These are phyloP conservation scores for Phylloscopus whistleri DNA, from an alignment of 2,113 vertebrate genomes.

Conservation along the genomic window DNA sequence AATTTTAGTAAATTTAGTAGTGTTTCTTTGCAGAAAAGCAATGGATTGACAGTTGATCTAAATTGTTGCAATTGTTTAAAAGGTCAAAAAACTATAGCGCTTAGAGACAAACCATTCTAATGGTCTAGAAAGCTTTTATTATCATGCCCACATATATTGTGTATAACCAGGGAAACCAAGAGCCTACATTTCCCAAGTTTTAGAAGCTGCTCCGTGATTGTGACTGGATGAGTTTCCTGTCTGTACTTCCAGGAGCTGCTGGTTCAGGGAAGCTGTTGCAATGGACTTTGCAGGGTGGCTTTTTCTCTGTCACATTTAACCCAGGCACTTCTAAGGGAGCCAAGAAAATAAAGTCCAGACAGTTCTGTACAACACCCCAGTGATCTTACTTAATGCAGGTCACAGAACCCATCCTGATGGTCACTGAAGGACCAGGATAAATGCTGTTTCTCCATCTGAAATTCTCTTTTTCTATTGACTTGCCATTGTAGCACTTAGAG, in stretches of 20 bases:
- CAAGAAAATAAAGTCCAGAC: neutral
- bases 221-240: neutral
- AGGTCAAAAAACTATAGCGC: neutral
- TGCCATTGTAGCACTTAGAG: neutral
- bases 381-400: neutral
- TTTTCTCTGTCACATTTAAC: neutral
- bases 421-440: neutral
- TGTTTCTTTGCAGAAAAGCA: neutral
- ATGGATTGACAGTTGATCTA: neutral
- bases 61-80: neutral
- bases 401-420: neutral
- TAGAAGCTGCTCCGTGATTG: neutral
- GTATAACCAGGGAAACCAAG: neutral
- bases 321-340: neutral
- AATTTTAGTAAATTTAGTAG: neutral
- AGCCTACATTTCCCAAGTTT: neutral
- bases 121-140: neutral
- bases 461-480: neutral
- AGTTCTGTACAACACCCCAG: neutral
- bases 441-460: neutral
- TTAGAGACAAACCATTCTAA: neutral
- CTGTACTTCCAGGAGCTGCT: neutral
- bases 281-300: neutral
- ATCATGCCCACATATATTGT: neutral
- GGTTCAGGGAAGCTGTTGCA: neutral